Conservation (phyloP, 2,113 vertebrate species). For the Erythrolamprus reginae region DNA sequence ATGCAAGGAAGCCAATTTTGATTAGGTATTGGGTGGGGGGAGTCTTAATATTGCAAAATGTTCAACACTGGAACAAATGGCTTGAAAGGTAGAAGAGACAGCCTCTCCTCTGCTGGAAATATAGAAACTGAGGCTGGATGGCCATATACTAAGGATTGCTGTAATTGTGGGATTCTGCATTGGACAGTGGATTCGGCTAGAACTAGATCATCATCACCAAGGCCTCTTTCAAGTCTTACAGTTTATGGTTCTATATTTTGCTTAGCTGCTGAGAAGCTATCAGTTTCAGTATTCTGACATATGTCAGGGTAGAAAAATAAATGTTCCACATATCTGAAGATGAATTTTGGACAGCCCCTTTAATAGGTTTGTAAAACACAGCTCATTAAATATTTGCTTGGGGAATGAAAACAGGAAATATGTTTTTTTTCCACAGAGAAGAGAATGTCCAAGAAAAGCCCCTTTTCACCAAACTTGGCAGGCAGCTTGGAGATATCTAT, state of each 20-base stretch:
- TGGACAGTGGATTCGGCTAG: not conserved
- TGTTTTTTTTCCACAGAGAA: slow-evolving; percentile 63
- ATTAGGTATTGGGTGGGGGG: not conserved
- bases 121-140: not conserved
- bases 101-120: not conserved
- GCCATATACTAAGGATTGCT: not conserved
- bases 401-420: slow-evolving; percentile 63
- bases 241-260: not conserved
- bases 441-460: slow-evolving; percentile 67
- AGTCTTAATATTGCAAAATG: not conserved
- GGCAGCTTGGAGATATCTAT: slow-evolving; percentile 62
- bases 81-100: not conserved
- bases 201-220: not conserved
- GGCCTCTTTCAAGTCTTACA: not conserved
- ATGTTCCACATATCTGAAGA: not conserved
- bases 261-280: not conserved
- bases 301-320: not conserved
- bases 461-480: slow-evolving; percentile 64
- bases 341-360: slow-evolving; percentile 26
- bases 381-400: slow-evolving; percentile 60
- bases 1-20: not conserved
- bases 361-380: slow-evolving; percentile 53
- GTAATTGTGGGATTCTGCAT: not conserved
- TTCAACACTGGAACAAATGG: not conserved
- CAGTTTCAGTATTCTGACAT: not conserved